phyloP scores from a whole-genome alignment of 2,113 vertebrate genomes.

The Neogale vison region DNA sequence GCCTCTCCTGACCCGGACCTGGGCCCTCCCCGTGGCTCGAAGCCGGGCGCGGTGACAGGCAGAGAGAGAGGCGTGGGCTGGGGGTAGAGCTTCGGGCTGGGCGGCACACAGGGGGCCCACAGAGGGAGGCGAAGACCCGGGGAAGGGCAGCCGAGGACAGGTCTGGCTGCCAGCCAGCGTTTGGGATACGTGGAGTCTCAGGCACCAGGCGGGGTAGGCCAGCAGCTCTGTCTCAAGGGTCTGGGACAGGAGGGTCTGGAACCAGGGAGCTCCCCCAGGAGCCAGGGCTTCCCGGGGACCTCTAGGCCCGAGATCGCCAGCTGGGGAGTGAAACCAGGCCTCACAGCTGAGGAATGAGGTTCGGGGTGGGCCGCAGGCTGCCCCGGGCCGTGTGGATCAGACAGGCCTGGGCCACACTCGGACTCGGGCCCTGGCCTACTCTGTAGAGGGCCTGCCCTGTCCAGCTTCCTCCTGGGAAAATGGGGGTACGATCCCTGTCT shows the following conservation, averaged over 20 bases:
- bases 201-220: accelerated
- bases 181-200: neutral
- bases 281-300: neutral
- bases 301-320: neutral
- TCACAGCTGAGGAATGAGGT: neutral
- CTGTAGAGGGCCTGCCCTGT: neutral
- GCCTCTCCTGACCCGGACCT: neutral
- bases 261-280: neutral
- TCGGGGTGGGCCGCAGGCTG: neutral
- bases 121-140: neutral
- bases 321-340: neutral
- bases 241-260: accelerated
- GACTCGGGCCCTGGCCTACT: neutral
- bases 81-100: accelerated
- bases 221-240: neutral
- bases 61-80: neutral
- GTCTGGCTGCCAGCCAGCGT: neutral
- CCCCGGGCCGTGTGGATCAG: neutral
- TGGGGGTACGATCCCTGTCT: neutral
- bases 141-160: neutral
- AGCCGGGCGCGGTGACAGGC: neutral
- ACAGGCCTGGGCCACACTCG: accelerated
- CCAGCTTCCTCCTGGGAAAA: neutral
- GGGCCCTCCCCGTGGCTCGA: neutral
- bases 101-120: neutral